A percentile compares a stretch with the other conserved stretches of the same genome.
Conservation (phyloP, 2,797 vertebrate species). For the Rhabdophis nuchalis region DNA sequence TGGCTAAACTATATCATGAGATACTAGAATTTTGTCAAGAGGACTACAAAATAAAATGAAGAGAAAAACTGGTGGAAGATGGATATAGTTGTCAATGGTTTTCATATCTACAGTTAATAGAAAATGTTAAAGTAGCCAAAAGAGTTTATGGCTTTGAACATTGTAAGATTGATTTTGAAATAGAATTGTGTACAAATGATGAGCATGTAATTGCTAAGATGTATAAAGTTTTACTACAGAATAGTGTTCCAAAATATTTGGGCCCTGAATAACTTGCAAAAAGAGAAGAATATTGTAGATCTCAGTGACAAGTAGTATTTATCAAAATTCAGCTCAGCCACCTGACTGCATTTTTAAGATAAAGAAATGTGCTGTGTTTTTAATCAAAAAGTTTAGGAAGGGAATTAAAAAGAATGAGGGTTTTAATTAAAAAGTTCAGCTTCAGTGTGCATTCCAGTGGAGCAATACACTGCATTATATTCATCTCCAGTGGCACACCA, state of each 20-base stretch:
- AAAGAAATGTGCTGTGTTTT: not conserved
- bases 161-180: not conserved
- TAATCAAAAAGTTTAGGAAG: not conserved
- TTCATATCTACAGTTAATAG: not conserved
- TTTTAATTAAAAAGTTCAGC: slow-evolving; percentile 29
- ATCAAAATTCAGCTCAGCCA: slow-evolving; percentile 15
- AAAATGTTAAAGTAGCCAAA: not conserved
- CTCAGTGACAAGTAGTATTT: not conserved
- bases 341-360: slow-evolving; percentile 15
- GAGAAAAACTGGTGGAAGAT: not conserved
- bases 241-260: not conserved
- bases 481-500: not conserved
- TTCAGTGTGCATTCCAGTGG: not conserved
- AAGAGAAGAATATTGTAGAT: not conserved
- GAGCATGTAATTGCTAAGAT: not conserved
- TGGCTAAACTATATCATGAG: not conserved
- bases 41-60: not conserved
- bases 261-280: not conserved
- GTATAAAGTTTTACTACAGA: not conserved
- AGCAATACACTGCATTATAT: not conserved
- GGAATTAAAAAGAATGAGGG: not conserved
- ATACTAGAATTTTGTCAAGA: not conserved
- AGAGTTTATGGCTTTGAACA: not conserved
- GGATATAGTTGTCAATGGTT: not conserved
- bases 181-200: not conserved